Evolutionary conservation across 2,113 vertebrate genomes (phyloP).

Genomic region (pig (Sus scrofa)): DNA sequence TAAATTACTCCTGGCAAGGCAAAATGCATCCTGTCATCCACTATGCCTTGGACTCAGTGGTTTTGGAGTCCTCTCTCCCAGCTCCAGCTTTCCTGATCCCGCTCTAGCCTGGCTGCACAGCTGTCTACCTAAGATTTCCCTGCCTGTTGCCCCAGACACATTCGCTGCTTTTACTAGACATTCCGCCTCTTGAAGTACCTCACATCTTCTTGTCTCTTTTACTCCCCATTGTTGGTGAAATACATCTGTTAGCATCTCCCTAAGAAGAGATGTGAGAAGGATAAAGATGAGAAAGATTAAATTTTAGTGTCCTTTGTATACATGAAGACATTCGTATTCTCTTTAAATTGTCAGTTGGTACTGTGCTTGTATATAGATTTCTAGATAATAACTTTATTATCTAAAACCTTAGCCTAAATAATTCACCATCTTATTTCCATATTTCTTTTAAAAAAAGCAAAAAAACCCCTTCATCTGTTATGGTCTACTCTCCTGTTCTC

Average conservation of each 20-base stretch:
- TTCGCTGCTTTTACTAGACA: not conserved
- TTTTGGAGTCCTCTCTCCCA: not conserved
- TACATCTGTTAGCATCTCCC: not conserved
- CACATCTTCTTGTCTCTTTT: not conserved
- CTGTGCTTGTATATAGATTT: not conserved
- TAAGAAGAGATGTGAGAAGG: not conserved
- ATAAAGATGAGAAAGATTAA: not conserved
- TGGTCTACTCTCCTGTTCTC: not conserved
- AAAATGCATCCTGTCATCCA: not conserved
- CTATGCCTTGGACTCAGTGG: not conserved
- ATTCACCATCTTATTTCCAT: not conserved
- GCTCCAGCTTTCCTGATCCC: not conserved
- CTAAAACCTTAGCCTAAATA: constrained; percentile 44
- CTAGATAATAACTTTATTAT: not conserved
- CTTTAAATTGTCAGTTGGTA: not conserved
- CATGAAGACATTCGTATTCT: not conserved
- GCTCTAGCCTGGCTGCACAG: not conserved
- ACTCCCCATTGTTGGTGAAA: not conserved
- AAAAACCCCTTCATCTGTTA: not conserved
- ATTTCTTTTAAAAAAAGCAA: not conserved
- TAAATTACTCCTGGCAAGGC: not conserved
- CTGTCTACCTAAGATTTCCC: not conserved
- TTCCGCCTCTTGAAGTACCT: not conserved
- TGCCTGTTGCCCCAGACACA: not conserved
- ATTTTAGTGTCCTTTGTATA: not conserved